Evolutionary conservation across 2,888 invertebrate genomes (phyloP), one percentile per base, ranked within the genome.

Genomic region (Epirrhoe tristata): DNA sequence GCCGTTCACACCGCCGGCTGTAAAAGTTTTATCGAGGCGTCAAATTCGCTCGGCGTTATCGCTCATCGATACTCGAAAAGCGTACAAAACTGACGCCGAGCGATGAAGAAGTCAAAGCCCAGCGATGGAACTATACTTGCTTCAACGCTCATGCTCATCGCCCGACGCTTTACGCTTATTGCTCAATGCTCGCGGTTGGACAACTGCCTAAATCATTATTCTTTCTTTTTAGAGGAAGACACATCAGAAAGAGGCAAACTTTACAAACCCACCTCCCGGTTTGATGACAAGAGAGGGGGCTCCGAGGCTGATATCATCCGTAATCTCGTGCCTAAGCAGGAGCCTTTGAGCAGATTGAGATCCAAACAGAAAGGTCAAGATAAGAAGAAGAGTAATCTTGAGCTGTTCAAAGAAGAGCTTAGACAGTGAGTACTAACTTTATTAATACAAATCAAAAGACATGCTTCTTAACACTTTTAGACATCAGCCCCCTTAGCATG

Each of bases 391-490:
- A 99, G 98, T 83, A 99, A 99, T 89, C 93, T 99, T 71, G 99
- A 99, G 87, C 93, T 98, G 14, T 99, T 99, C 83, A 99, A 99
- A 88, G 99, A 99, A 86, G 99, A 99, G 90, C 89, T 99, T 52
- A 96, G 98, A 94, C 96, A 97, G 98, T 98, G 87, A 94, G 95
- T 84, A 12, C n/a, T n/a, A n/a, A n/a, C 12, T 12, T 43, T 43
- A 39, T 7, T n/a, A n/a, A n/a, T n/a, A n/a, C 36, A 39, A 39
- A 39, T 10, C 10, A 36, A 36, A 6, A 36, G n/a, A n/a, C n/a
- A n/a, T n/a, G n/a, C n/a, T n/a, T n/a, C n/a, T n/a, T n/a, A n/a
- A n/a, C n/a, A n/a, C n/a, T n/a, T n/a, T n/a, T n/a, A n/a, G n/a
- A n/a, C n/a, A n/a, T n/a, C n/a, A n/a, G n/a, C n/a, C n/a, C n/a